These are phyloP conservation scores for Salarias fasciatus DNA, from an alignment of 2,797 vertebrate species.

Conservation along the genomic window DNA sequence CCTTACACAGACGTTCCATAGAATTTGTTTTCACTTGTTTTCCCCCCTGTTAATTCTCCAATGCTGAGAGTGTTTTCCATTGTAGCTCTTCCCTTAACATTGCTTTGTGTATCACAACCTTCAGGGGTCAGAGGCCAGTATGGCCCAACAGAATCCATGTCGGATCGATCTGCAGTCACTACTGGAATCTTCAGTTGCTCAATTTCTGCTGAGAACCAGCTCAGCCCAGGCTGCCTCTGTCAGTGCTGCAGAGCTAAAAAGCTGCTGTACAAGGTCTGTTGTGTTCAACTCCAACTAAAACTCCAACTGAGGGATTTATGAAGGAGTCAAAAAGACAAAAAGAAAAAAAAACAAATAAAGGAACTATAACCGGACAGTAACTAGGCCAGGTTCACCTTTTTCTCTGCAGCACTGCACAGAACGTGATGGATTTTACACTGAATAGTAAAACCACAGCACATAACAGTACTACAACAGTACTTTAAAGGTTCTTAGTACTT, in stretches of 20 bases:
- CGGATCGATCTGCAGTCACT: slow-evolving; percentile 87
- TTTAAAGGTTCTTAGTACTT: slow-evolving; percentile 75
- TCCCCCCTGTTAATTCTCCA: slow-evolving; percentile 25
- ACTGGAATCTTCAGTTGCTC: slow-evolving; percentile 80
- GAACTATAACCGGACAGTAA: slow-evolving; percentile 2
- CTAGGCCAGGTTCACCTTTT: slow-evolving; percentile 36
- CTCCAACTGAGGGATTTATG: slow-evolving; percentile 21
- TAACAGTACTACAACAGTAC: slow-evolving; percentile 75
- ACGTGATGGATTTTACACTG: slow-evolving; percentile 71
- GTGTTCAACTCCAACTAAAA: slow-evolving; percentile 19
- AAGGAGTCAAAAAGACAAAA: slow-evolving; percentile 21
- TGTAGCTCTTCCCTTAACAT: slow-evolving; percentile 68
- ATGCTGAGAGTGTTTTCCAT: slow-evolving; percentile 50
- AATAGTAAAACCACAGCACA: slow-evolving; percentile 73
- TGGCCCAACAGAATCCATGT: slow-evolving; percentile 91
- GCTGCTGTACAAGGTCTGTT: slow-evolving; percentile 75
- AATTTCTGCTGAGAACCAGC: slow-evolving; percentile 96
- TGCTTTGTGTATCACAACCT: slow-evolving; percentile 68
- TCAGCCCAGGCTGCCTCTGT: slow-evolving; percentile 80
- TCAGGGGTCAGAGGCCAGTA: slow-evolving; percentile 82
- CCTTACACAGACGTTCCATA: slow-evolving; percentile 13
- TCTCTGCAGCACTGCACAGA: slow-evolving; percentile 78
- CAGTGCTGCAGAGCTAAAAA: slow-evolving; percentile 82
- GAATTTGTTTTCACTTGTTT: slow-evolving; percentile 48
- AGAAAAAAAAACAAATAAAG: too few species aligned